Evolutionary conservation across 2,888 invertebrate genomes (phyloP).

Genomic region (Cacoxenus indagator): DNA sequence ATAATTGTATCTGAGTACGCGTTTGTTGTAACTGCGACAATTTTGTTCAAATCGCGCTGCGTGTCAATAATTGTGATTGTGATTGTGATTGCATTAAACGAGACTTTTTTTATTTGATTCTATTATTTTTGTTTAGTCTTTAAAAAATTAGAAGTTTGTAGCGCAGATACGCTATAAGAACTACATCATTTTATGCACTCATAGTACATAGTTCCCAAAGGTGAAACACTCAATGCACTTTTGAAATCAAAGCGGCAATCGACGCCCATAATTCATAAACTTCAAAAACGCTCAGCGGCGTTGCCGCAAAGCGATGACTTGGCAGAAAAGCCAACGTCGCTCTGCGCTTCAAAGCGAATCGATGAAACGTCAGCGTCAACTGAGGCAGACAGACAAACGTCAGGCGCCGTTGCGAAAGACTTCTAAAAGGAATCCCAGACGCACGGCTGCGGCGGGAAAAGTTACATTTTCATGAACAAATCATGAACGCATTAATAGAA

Average conservation of each 20-base stretch:
- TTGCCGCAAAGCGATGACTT: background rate
- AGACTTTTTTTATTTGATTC: background rate
- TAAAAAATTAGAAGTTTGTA: background rate
- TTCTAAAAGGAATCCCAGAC: background rate
- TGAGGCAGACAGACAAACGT: background rate
- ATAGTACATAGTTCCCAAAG: background rate
- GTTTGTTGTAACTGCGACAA: background rate
- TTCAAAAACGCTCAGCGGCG: background rate
- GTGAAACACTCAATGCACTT: background rate
- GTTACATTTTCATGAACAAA: slow-evolving; percentile 14
- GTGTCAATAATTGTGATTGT: slow-evolving; percentile 4
- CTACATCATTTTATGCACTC: background rate
- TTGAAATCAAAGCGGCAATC: background rate
- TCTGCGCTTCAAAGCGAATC: background rate
- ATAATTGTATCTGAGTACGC: background rate
- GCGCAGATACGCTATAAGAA: background rate
- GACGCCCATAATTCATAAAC: background rate
- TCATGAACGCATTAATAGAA: slow-evolving; percentile 20
- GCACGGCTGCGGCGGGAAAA: background rate
- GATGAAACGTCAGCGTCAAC: background rate
- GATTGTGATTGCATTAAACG: background rate
- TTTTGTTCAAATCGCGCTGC: background rate
- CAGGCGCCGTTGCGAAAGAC: background rate
- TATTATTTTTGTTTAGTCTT: too few species aligned
- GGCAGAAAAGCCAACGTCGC: background rate